Evolutionary conservation across 2,888 invertebrate genomes (phyloP).

Genomic region (Danaus chrysippus): DNA sequence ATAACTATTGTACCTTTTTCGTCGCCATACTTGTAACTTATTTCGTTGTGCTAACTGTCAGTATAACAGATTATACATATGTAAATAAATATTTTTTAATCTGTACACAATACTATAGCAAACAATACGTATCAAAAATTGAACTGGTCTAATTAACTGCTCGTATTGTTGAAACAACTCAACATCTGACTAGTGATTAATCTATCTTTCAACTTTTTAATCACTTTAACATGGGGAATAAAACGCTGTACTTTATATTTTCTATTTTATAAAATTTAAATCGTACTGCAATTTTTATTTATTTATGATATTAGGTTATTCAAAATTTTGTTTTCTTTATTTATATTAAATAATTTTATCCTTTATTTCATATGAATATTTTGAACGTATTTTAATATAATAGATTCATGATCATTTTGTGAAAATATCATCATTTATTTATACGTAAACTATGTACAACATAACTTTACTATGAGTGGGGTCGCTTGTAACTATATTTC

Average conservation of each 20-base stretch:
- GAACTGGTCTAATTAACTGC: neutral
- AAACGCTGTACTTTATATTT: neutral
- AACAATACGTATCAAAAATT: neutral
- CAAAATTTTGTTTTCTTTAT: no score
- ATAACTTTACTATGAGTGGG: neutral
- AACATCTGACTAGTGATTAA: constrained; percentile 3
- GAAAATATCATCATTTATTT: neutral
- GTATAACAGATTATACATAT: no score
- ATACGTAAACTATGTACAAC: neutral
- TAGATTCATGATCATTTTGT: neutral
- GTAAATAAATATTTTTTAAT: no score
- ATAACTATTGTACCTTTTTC: neutral
- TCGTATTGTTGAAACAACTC: constrained; percentile 9
- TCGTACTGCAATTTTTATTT: no score
- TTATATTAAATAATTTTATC: no score
- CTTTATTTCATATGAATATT: no score
- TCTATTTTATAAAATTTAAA: no score
- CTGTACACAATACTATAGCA: neutral
- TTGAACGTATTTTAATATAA: no score
- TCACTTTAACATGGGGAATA: constrained; percentile 1
- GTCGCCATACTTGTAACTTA: no score
- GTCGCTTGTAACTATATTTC: constrained; percentile 7
- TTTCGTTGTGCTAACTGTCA: no score
- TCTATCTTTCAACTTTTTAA: neutral
- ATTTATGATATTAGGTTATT: no score